Base-by-base conservation (phyloP, 2,113 vertebrate species). In the Phaethon lepturus region DNA sequence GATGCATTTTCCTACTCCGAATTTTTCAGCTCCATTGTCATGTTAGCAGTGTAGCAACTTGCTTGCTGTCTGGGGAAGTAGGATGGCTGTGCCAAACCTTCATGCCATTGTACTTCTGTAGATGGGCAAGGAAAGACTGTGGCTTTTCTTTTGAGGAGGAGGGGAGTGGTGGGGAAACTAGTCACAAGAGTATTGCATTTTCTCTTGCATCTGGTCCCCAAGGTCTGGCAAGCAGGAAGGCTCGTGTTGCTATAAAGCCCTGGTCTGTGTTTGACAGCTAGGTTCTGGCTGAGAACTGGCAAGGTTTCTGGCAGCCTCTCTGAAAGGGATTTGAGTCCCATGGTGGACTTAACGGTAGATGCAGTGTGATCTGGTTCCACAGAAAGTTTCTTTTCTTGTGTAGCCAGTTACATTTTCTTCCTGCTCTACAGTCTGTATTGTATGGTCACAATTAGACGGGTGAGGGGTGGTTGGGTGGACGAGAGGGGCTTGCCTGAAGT, bases 241-340 rank as follows among this genome's bases (percentile, higher is more conserved):
- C 86, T 92, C 0, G 2, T 24, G 26, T 79, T 92, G 78, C 77
- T 92, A 16, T 60, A 64, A 88, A 88, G 81, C 81, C 47, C 29
- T 47, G 22, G 17, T 75, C 56, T 85, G 60, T 92, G 31, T 92
- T 85, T 68, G 52, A 66, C 56, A 88, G 62, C 60, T 40, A 50
- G 47, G 29, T 63, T 91, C 80, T 93, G 87, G 52, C 85, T 82
- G 88, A 89, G 77, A 96, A 47, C 59, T 81, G 52, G 68, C 38
- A 80, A 84, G 28, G 47, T 13, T 89, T 89, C 77, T 92, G 87
- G 81, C 77, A 95, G 47, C 52, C 42, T 85, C 47, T 80, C 66
- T 92, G 85, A 75, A 72, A 82, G 17, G 31, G 52, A 88, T 87
- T 93, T 75, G 66, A 66, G 45, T 68, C 66, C 64, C 29, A 35